These are phyloP conservation scores for Prosapia bicincta DNA, from an alignment of 2,888 invertebrate species.

Conservation along the genomic window DNA sequence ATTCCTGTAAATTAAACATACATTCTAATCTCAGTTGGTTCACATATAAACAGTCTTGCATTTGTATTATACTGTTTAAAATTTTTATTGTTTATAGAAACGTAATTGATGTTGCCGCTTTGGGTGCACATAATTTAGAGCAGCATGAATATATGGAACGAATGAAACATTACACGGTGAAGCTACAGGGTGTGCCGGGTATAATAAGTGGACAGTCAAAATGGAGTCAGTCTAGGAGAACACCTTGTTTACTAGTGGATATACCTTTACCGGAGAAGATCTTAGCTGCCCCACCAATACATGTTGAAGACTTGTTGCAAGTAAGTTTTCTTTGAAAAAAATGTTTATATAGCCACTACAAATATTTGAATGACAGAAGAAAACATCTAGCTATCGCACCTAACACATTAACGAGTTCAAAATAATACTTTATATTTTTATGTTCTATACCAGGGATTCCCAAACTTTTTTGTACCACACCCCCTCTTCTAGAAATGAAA, in stretches of 20 bases:
- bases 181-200: conserved; percentile 41
- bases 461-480: no score
- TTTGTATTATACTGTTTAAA: neutral
- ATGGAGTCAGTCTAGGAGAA: conserved; percentile 43
- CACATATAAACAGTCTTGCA: neutral
- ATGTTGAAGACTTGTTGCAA: conserved; percentile 61
- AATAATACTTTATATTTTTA: no score
- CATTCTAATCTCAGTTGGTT: neutral
- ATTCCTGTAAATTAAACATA: neutral
- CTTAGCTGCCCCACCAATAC: conserved; percentile 60
- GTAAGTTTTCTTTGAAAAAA: no score
- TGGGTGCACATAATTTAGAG: conserved; percentile 83
- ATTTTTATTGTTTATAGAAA: conserved; percentile 56
- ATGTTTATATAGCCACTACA: no score
- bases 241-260: conserved; percentile 56
- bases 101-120: conserved; percentile 90
- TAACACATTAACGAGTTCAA: no score
- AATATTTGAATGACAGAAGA: no score
- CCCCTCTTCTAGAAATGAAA: no score
- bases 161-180: conserved; percentile 54
- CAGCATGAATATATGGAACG: conserved; percentile 85
- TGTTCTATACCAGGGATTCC: no score
- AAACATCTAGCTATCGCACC: no score
- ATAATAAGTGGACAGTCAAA: conserved; percentile 16
- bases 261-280: conserved; percentile 70